Percentiles rank a stretch among this genome's conserved stretches.
These are phyloP conservation scores for Apogon hyalosoma DNA, from an alignment of 2,797 vertebrate species.

Conservation along the genomic window DNA sequence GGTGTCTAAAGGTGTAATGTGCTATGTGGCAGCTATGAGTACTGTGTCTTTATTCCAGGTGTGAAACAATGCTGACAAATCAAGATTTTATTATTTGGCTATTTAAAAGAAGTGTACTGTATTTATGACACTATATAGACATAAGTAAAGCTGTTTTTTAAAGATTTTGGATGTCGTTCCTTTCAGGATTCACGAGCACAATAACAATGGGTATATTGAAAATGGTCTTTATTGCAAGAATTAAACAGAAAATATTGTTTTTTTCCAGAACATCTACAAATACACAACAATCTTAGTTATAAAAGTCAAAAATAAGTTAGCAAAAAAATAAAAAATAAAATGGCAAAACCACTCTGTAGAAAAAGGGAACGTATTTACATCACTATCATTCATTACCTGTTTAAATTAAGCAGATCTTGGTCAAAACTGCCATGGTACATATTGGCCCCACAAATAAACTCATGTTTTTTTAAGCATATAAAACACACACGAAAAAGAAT, in stretches of 20 bases:
- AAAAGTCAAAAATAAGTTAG: slow-evolving; percentile 98
- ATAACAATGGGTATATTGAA: slow-evolving; percentile 61
- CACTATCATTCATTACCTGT: slow-evolving; percentile 77
- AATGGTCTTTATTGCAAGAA: slow-evolving; percentile 79
- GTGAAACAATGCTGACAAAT: slow-evolving; percentile 88
- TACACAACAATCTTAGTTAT: slow-evolving; percentile 93
- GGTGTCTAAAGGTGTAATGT: slow-evolving; percentile 86
- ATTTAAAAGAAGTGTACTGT: slow-evolving; percentile 84
- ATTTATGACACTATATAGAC: slow-evolving; percentile 84
- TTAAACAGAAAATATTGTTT: slow-evolving; percentile 72
- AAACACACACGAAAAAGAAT: slow-evolving; percentile 81
- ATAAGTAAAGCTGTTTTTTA: slow-evolving; percentile 83
- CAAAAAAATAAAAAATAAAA: slow-evolving; percentile 89
- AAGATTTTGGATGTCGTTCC: slow-evolving; percentile 63
- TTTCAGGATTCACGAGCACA: slow-evolving; percentile 33
- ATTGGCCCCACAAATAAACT: slow-evolving; percentile 90
- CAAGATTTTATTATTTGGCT: slow-evolving; percentile 88
- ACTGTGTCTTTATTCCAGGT: slow-evolving; percentile 89
- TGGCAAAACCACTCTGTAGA: slow-evolving; percentile 93
- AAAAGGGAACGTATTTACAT: slow-evolving; percentile 88
- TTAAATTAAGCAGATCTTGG: slow-evolving; percentile 91
- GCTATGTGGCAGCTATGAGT: slow-evolving; percentile 89
- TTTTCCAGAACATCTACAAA: slow-evolving; percentile 83
- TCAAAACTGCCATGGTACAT: slow-evolving; percentile 90
- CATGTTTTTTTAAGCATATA: slow-evolving; percentile 79